Evolutionary conservation across 2,888 invertebrate species (phyloP).

Genomic region (Melieria crassipennis): DNA sequence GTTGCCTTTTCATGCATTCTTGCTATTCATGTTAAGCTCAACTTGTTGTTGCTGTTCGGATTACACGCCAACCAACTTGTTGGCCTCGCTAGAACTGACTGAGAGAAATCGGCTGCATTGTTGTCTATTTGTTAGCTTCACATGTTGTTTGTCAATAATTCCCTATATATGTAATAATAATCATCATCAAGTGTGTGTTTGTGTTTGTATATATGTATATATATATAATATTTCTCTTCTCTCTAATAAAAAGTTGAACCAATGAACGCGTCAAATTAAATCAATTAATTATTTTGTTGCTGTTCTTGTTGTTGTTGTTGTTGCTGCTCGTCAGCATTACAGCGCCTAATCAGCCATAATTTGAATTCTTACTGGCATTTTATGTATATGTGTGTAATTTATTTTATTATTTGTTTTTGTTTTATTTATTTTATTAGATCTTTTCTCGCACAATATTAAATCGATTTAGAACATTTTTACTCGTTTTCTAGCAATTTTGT

Average conservation of each 20-base stretch:
- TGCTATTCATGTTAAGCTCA: background rate
- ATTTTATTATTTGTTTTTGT: slow-evolving; percentile 39
- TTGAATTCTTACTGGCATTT: slow-evolving; percentile 8
- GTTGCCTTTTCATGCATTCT: slow-evolving; percentile 18
- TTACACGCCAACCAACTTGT: no score
- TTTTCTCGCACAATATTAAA: slow-evolving; percentile 25
- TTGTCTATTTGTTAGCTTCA: background rate
- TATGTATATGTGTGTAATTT: slow-evolving; percentile 25
- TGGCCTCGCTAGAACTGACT: no score
- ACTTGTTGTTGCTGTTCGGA: slow-evolving; percentile 13
- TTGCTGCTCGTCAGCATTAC: background rate
- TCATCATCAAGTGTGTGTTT: slow-evolving; percentile 45
- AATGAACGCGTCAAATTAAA: slow-evolving; percentile 37
- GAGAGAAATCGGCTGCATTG: background rate
- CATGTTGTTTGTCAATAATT: slow-evolving; percentile 6
- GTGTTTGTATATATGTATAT: slow-evolving; percentile 32
- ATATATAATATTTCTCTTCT: slow-evolving; percentile 33
- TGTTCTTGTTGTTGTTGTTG: slow-evolving; percentile 42
- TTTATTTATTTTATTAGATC: slow-evolving; percentile 25
- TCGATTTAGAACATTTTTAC: slow-evolving; percentile 19
- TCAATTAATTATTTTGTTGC: slow-evolving; percentile 42
- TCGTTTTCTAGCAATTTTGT: background rate
- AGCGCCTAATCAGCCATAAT: background rate
- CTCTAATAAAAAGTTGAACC: slow-evolving; percentile 43
- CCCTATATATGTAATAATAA: background rate